These are phyloP conservation scores for Geococcyx californianus DNA, from an alignment of 2,113 vertebrate species.

Conservation along the genomic window DNA sequence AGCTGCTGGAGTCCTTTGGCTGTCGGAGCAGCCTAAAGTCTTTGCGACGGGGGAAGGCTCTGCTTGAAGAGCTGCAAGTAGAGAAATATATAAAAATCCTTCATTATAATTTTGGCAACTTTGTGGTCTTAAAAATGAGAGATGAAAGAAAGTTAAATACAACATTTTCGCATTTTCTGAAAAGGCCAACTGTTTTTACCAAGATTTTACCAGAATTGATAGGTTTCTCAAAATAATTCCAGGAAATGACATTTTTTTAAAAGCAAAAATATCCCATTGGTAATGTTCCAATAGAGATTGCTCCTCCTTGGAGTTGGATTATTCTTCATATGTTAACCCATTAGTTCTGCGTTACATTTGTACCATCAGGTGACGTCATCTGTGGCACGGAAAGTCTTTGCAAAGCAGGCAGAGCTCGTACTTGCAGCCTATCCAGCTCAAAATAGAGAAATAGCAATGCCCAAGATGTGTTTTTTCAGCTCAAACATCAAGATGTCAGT, in stretches of 20 bases:
- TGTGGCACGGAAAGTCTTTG: background rate
- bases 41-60: fast-evolving
- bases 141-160: background rate
- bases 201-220: background rate
- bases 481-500: background rate
- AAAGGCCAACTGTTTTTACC: background rate
- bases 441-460: background rate
- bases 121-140: background rate
- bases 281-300: background rate
- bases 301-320: background rate
- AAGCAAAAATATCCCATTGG: background rate
- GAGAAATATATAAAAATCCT: background rate
- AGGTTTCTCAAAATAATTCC: background rate
- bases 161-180: background rate
- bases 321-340: background rate
- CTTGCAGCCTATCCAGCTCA: background rate
- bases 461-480: background rate
- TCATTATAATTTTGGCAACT: background rate
- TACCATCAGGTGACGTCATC: background rate
- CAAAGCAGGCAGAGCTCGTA: background rate
- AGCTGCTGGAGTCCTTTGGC: background rate
- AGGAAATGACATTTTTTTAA: background rate
- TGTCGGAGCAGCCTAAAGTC: background rate
- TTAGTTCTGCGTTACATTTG: background rate
- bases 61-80: background rate